phyloP scores from a whole-genome alignment of 2,888 invertebrate species.

The Heliconius charithonia region DNA sequence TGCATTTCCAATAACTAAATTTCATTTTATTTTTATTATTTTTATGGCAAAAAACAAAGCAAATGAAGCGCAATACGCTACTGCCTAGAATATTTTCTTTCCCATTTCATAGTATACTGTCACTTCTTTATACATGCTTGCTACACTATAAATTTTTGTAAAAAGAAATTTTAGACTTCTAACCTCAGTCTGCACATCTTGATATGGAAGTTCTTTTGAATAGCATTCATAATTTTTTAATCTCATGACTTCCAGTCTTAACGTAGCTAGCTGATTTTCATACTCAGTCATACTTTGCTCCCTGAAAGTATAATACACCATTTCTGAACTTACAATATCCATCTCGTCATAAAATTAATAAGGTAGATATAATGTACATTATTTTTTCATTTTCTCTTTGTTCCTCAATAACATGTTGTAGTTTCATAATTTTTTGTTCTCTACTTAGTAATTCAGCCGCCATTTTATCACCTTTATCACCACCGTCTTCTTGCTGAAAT shows the following conservation, averaged over 20 bases:
- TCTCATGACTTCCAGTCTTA: slow-evolving; percentile 69
- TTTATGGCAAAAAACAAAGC: neutral
- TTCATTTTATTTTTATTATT: neutral
- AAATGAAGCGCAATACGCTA: too few species aligned
- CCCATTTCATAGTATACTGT: too few species aligned
- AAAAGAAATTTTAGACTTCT: neutral
- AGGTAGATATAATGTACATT: slow-evolving; percentile 56
- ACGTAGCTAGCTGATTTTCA: slow-evolving; percentile 65
- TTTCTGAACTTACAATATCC: neutral
- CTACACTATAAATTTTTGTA: too few species aligned
- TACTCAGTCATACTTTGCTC: slow-evolving; percentile 70
- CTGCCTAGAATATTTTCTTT: too few species aligned
- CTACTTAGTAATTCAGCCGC: slow-evolving; percentile 69
- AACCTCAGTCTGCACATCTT: slow-evolving; percentile 73
- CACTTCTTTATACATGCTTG: too few species aligned
- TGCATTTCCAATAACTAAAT: slow-evolving; percentile 68
- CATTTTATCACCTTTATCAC: slow-evolving; percentile 68
- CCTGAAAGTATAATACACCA: slow-evolving; percentile 54
- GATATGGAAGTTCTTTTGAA: slow-evolving; percentile 64
- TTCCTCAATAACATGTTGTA: slow-evolving; percentile 68
- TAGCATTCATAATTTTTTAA: slow-evolving; percentile 71
- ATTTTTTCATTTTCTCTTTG: slow-evolving; percentile 67
- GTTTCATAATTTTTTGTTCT: slow-evolving; percentile 67
- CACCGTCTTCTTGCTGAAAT: slow-evolving; percentile 69
- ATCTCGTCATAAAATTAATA: neutral